Percentiles rank a stretch among this genome's conserved stretches.
Evolutionary conservation across 2,888 invertebrate species (phyloP).

Genomic region (Auanema freiburgensis): DNA sequence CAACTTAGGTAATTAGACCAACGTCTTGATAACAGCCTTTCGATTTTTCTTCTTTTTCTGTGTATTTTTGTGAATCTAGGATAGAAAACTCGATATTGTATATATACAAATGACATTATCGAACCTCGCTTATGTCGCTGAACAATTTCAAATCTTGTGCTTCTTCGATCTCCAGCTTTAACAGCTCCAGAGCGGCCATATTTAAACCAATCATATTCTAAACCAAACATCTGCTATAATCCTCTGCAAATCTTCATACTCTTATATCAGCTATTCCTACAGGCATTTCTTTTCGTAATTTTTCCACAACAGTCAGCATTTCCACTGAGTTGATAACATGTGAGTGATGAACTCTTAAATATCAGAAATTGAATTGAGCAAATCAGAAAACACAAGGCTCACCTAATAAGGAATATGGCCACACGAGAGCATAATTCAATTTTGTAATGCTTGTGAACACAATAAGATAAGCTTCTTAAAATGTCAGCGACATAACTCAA

Average conservation of each 20-base stretch:
- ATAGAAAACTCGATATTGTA: neutral
- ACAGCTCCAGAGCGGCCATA: constrained; percentile 78
- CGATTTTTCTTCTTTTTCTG: constrained; percentile 41
- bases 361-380: neutral
- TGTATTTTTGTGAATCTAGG: constrained; percentile 7
- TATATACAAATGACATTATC: neutral
- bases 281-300: constrained; percentile 72
- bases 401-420: constrained; percentile 72
- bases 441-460: constrained; percentile 75
- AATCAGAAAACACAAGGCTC: constrained; percentile 14
- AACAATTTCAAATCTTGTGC: constrained; percentile 72
- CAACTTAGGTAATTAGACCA: constrained; percentile 10
- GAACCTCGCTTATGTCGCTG: constrained; percentile 27
- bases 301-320: constrained; percentile 74
- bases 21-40: constrained; percentile 34
- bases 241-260: constrained; percentile 14
- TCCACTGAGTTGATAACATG: constrained; percentile 78
- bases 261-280: constrained; percentile 69
- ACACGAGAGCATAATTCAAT: constrained; percentile 79
- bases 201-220: constrained; percentile 85
- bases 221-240: constrained; percentile 10
- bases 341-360: constrained; percentile 65
- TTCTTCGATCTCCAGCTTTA: constrained; percentile 78
- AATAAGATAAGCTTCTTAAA: constrained; percentile 74
- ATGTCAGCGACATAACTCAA: constrained; percentile 81